Conservation (phyloP, 53 echinoderm and acorn worm species). For the Henricia sp. region DNA sequence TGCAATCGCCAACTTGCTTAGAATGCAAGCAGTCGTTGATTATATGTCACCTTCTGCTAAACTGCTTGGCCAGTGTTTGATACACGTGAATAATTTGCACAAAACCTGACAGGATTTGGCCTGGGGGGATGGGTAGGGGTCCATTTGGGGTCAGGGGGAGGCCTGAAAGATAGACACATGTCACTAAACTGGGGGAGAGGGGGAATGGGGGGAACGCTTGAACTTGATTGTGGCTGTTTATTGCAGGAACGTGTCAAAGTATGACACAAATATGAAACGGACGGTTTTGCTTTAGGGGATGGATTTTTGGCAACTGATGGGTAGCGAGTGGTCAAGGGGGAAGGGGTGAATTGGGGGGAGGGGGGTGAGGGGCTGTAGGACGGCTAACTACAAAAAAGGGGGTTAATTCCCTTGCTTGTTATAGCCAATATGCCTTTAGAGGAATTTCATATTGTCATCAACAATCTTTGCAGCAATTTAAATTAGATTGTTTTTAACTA, state of each 20-base stretch:
- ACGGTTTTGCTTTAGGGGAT: conserved; percentile 12
- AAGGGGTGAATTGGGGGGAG: background rate
- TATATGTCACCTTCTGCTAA: background rate
- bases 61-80: background rate
- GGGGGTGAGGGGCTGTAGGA: background rate
- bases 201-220: background rate
- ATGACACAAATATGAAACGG: conserved; percentile 60
- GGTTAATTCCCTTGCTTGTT: no score
- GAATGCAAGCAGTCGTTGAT: no score
- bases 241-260: no score
- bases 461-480: no score
- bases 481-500: no score
- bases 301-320: background rate
- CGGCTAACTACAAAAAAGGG: background rate
- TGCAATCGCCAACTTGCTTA: no score
- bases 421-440: no score
- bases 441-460: no score
- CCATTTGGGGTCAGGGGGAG: conserved; percentile 6
- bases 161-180: conserved; percentile 41
- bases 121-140: background rate
- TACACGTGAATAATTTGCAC: conserved; percentile 28
- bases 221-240: background rate
- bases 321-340: conserved; percentile 3
- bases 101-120: conserved; percentile 39
- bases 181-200: background rate